Conservation (phyloP, 2,113 vertebrate species). For the Pogonocichla stellata region DNA sequence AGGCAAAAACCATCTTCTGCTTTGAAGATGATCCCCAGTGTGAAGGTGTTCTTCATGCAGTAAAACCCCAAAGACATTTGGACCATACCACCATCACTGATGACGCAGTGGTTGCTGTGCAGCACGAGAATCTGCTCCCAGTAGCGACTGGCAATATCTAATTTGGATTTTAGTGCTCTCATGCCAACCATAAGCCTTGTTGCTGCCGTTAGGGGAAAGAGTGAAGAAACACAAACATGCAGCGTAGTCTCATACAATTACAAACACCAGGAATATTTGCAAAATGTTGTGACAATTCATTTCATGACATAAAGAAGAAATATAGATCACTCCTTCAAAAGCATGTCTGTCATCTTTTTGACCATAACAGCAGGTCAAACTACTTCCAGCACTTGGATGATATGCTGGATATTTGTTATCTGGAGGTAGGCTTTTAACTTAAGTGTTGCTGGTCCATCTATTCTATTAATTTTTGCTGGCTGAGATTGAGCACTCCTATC, state of each 20-base stretch:
- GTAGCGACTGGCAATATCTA: neutral
- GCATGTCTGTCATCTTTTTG: neutral
- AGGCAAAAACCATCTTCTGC: neutral
- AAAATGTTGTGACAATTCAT: neutral
- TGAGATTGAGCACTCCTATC: neutral
- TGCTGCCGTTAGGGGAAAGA: neutral
- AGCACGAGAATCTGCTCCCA: neutral
- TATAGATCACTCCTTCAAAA: neutral
- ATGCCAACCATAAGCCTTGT: neutral
- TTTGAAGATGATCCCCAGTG: neutral
- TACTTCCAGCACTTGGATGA: neutral
- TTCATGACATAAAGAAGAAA: neutral
- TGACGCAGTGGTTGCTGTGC: neutral
- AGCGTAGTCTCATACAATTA: neutral
- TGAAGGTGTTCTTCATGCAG: neutral
- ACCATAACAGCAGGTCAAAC: neutral
- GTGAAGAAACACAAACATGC: neutral
- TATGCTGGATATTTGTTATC: neutral
- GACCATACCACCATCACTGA: neutral
- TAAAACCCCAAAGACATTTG: neutral
- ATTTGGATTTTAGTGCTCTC: neutral
- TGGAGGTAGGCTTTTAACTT: neutral
- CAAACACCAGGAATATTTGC: neutral
- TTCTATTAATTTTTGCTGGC: neutral
- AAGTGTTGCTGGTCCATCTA: neutral